Percentiles rank a stretch among this genome's conserved stretches.
Conservation (phyloP, 2,113 vertebrate genomes). For the Xenopus tropicalis region DNA sequence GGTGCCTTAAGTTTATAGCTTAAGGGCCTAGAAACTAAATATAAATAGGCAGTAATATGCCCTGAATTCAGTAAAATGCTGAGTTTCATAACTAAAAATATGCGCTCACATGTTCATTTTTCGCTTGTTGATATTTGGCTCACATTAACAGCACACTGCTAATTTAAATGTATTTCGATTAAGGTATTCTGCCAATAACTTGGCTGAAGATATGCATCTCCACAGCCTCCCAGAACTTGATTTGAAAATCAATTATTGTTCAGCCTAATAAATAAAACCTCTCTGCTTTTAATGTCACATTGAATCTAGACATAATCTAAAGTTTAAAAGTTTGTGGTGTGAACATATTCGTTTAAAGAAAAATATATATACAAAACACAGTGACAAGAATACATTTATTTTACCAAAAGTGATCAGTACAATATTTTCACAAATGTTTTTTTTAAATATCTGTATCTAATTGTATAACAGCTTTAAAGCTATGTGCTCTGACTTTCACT, state of each 20-base stretch:
- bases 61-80: not conserved
- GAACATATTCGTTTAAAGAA: no score
- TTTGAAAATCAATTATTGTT: not conserved
- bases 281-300: not conserved
- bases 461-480: no score
- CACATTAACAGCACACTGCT: not conserved
- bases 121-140: not conserved
- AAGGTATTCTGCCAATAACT: not conserved
- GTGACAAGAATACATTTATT: no score
- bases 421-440: no score
- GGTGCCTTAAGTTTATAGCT: not conserved
- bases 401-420: no score
- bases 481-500: no score
- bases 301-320: not conserved
- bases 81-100: not conserved
- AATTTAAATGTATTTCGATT: not conserved
- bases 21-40: not conserved
- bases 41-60: not conserved
- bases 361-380: no score
- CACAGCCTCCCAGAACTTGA: no score
- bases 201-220: no score
- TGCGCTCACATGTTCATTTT: not conserved
- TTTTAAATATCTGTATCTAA: no score
- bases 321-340: no score
- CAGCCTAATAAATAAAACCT: not conserved